Conservation (phyloP, 2,113 vertebrate genomes). For the Noctilio leporinus region DNA sequence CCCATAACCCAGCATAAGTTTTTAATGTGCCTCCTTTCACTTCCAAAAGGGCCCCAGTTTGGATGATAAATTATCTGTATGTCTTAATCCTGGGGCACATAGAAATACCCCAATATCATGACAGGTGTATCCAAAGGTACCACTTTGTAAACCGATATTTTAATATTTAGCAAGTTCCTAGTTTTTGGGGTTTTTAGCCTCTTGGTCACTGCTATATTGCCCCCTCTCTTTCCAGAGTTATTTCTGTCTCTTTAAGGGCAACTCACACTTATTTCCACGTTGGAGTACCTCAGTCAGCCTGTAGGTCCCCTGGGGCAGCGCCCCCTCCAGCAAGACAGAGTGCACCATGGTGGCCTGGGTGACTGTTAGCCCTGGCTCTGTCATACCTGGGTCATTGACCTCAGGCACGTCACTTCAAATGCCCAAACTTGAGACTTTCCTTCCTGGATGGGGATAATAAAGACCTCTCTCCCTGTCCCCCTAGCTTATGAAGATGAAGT, state of each 20-base stretch:
- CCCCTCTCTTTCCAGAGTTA: neutral
- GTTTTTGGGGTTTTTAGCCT: neutral
- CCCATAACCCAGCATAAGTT: accelerated
- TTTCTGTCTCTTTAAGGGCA: neutral
- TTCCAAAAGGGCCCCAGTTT: neutral
- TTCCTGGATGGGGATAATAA: neutral
- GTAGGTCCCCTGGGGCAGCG: neutral
- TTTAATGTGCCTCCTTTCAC: neutral
- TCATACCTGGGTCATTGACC: neutral
- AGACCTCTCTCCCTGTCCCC: too few species aligned
- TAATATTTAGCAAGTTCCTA: neutral
- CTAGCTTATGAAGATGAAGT: neutral
- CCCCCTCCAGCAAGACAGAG: neutral
- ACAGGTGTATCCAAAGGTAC: neutral
- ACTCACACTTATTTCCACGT: neutral
- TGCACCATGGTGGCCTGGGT: neutral
- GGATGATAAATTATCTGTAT: neutral
- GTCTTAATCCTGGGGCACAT: neutral
- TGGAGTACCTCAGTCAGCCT: neutral
- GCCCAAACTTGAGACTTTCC: neutral
- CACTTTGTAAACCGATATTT: neutral
- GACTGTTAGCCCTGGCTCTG: neutral
- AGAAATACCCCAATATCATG: neutral
- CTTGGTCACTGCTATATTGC: neutral
- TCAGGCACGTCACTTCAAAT: neutral